Percentiles rank a stretch among this genome's conserved stretches.
Evolutionary conservation across 1,140 invertebrate species (phyloP).

Genomic region (Dendroctonus ponderosae): DNA sequence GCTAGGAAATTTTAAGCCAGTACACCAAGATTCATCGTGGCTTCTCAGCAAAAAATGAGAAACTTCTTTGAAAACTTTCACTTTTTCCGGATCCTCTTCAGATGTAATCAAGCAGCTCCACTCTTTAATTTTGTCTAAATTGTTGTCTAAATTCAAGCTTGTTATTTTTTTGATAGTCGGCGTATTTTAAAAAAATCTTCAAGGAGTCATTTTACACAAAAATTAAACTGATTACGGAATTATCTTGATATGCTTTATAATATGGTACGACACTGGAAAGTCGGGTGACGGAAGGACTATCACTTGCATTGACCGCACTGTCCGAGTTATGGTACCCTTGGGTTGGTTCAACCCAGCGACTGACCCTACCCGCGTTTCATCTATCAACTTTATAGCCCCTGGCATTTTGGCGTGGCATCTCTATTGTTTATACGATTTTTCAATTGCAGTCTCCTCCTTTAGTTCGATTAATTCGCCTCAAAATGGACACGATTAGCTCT

Average conservation of each 20-base stretch:
- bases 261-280: slow-evolving; percentile 26
- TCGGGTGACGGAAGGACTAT: slow-evolving; percentile 23
- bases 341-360: slow-evolving; percentile 32
- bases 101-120: no score
- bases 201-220: no score
- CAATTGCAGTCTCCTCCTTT: slow-evolving; percentile 19
- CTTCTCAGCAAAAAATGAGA: no score
- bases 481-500: slow-evolving; percentile 6
- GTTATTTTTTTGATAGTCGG: no score
- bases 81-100: no score
- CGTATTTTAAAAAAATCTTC: no score
- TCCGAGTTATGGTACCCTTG: slow-evolving; percentile 34
- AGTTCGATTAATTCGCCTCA: slow-evolving; percentile 16
- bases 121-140: no score
- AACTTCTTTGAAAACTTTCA: no score
- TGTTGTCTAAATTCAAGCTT: no score
- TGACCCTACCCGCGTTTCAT: slow-evolving; percentile 36
- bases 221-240: not conserved
- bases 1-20: no score
- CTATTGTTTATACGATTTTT: slow-evolving; percentile 36
- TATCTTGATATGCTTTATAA: not conserved
- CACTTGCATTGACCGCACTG: slow-evolving; percentile 29
- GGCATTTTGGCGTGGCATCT: slow-evolving; percentile 33
- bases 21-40: no score
- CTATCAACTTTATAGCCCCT: slow-evolving; percentile 30